These are phyloP conservation scores for Amphimedon queenslandica DNA, from an alignment of 37 sponge, comb jelly and placozoan species.

Conservation along the genomic window DNA sequence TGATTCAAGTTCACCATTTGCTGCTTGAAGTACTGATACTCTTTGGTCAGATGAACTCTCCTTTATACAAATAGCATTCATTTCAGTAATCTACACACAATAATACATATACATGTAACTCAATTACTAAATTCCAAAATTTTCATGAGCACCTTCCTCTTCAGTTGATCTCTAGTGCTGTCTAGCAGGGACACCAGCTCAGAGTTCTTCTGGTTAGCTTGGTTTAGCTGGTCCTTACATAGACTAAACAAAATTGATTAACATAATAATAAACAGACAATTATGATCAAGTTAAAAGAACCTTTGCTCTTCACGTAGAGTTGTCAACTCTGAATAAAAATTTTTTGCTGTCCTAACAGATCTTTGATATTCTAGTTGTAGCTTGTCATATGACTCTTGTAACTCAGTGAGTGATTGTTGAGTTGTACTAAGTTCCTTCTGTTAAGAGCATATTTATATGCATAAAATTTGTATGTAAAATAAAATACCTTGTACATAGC, in stretches of 20 bases:
- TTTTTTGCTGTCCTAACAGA: no score
- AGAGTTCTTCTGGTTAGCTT: slow-evolving; percentile 36
- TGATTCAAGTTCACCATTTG: not conserved
- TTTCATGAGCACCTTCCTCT: slow-evolving; percentile 32
- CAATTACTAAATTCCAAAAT: not conserved
- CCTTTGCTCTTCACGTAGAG: no score
- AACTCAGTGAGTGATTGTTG: no score
- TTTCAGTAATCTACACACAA: no score
- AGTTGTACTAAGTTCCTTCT: no score
- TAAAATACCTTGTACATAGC: no score
- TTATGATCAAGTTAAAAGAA: no score
- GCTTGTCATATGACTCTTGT: no score
- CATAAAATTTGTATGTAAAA: no score
- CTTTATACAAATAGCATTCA: not conserved
- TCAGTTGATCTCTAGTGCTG: slow-evolving; percentile 34
- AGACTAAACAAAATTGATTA: slow-evolving; percentile 2
- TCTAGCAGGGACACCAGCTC: slow-evolving; percentile 50
- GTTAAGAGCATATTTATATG: no score
- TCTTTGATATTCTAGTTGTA: no score
- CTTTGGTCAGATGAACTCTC: slow-evolving; percentile 3
- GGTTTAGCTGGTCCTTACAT: slow-evolving; percentile 31
- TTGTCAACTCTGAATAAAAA: no score
- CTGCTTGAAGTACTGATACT: not conserved
- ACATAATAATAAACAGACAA: not conserved
- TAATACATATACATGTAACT: not conserved